Base-by-base conservation (phyloP, 2,888 invertebrate genomes). In the Chesias legatella region DNA sequence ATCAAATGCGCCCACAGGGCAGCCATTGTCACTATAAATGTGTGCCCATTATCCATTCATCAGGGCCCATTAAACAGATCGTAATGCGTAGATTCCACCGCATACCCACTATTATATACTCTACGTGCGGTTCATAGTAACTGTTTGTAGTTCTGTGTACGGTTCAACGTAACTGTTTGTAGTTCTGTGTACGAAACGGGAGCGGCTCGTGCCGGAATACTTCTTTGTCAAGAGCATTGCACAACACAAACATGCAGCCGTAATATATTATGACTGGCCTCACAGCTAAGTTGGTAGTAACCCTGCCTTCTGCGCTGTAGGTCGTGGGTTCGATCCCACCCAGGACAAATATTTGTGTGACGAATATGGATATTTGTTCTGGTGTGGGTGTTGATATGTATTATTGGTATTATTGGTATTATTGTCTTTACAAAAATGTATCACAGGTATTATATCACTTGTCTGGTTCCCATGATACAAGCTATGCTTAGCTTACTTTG, bases 151-250 rank as follows among this genome's bases (percentile, higher is more conserved):
- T n/a, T 34, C 30, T 41, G 6, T 31, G 34, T 21, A 7, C 20
- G 7, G 33, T 25, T 25, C 24, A 33, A 11, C 7, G 33, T 41
- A 39, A 23, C 3, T 23, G 23, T 23, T 23, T 23, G n/a, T n/a
- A 7, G 7, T 7, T 23, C 23, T 23, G 23, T 23, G 23, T 17
- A 17, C 13, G 5, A 17, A 43, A 32, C 37, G 43, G 30, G 27
- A 39, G 29, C 36, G 36, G 31, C 42, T 43, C 38, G 42, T 45
- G 40, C 46, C 38, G 37, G 38, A 24, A 37, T 28, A 48, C 48
- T 51, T 36, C 53, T 56, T 46, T 60, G 55, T 63, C 55, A 53
- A 38, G 53, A 52, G 17, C 56, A 42, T 60, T 53, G 40, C 52
- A 52, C 30, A 45, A 45, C 33, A 29, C 5, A 11, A 11, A 10